Conservation (phyloP, 2,113 vertebrate genomes). For the Tachysurus vachellii region DNA sequence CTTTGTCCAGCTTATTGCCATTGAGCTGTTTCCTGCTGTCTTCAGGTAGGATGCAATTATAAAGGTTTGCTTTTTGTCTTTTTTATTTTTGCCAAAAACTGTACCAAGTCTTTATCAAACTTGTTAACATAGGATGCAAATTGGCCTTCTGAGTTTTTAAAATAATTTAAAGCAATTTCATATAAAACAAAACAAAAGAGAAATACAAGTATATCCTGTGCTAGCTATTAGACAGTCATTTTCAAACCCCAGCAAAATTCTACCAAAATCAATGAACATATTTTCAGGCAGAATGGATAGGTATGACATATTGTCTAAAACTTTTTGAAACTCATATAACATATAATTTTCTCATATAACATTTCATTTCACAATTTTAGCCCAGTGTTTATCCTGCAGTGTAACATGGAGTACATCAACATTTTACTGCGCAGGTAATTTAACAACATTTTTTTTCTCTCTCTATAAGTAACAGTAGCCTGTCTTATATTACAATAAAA, state of each 20-base stretch:
- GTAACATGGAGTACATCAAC: constrained; percentile 84
- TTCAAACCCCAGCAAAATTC: not conserved
- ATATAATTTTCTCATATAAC: not conserved
- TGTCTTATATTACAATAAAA: not conserved
- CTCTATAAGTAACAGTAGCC: not conserved
- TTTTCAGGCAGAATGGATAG: not conserved
- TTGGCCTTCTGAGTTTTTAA: not conserved
- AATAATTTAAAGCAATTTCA: not conserved
- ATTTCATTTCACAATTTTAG: constrained; percentile 71
- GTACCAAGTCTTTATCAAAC: constrained; percentile 25
- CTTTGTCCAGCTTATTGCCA: constrained; percentile 85
- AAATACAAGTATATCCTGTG: not conserved
- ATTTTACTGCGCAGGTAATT: constrained; percentile 84
- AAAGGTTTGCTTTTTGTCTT: not conserved
- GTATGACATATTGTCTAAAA: not conserved
- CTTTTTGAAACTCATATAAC: not conserved
- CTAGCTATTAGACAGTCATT: not conserved
- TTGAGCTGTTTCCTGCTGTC: constrained; percentile 81
- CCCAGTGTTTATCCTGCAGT: constrained; percentile 84
- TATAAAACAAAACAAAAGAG: not conserved
- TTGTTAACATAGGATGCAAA: not conserved
- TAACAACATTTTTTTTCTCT: not conserved
- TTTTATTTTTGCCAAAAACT: not conserved
- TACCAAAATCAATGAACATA: not conserved
- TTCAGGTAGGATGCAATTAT: constrained; percentile 79